Evolutionary conservation across 2,113 vertebrate genomes (phyloP).

Genomic region (Daubentonia madagascariensis): DNA sequence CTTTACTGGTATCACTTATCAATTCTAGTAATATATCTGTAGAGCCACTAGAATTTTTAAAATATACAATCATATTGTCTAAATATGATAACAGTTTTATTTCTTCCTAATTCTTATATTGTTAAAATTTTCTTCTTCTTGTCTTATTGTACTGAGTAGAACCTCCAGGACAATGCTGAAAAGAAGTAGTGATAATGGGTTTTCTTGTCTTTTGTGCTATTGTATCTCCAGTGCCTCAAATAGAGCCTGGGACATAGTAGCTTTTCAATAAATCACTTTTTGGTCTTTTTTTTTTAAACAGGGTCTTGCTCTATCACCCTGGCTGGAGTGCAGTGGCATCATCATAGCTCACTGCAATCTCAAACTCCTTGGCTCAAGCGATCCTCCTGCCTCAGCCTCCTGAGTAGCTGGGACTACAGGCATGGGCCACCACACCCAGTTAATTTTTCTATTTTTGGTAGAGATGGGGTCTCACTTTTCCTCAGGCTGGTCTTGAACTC

Average conservation of each 20-base stretch:
- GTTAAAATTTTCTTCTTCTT: neutral
- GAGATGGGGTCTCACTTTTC: no score
- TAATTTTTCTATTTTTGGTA: no score
- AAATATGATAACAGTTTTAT: neutral
- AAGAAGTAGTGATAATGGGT: neutral
- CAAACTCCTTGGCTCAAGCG: no score
- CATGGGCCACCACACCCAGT: no score
- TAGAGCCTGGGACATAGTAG: neutral
- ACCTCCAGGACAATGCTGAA: neutral
- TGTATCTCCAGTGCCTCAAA: neutral
- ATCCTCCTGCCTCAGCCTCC: no score
- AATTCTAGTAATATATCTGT: conserved; percentile 1
- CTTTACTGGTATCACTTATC: neutral
- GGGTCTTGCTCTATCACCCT: no score
- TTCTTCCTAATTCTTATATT: neutral
- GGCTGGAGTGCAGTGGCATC: no score
- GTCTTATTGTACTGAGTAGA: neutral
- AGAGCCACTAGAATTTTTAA: neutral
- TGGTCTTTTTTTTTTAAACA: no score
- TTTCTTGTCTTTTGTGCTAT: neutral
- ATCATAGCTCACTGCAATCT: no score
- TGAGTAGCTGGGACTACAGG: no score
- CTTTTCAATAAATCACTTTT: neutral
- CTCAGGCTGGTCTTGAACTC: no score
- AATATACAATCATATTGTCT: neutral